phyloP scores from a whole-genome alignment of 2,888 invertebrate genomes.

The Seira musarum region DNA sequence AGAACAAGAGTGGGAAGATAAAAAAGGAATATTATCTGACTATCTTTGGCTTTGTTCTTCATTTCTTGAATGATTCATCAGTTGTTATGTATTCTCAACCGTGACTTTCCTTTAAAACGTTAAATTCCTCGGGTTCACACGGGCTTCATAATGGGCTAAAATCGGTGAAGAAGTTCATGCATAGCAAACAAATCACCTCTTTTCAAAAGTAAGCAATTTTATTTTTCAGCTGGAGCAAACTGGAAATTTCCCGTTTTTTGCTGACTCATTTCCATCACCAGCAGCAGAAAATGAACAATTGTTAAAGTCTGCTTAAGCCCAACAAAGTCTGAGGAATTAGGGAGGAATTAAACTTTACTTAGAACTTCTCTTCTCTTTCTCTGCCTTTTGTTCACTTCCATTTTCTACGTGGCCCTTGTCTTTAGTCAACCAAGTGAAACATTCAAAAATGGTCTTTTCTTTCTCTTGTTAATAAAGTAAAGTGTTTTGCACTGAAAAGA shows the following conservation, averaged over 20 bases:
- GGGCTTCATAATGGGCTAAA: too few relatives aligned
- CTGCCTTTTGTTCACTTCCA: background rate
- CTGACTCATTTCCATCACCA: background rate
- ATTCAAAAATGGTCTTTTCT: background rate
- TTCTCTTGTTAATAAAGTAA: constrained; percentile 5
- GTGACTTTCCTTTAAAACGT: background rate
- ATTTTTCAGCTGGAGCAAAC: constrained; percentile 10
- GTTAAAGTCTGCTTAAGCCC: background rate
- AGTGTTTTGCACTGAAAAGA: background rate
- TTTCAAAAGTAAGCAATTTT: background rate
- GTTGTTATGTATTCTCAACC: background rate
- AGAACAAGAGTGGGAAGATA: background rate
- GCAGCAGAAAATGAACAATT: background rate
- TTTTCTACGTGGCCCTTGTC: constrained; percentile 17
- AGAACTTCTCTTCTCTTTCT: background rate
- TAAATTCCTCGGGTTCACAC: too few relatives aligned
- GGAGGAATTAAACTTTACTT: background rate
- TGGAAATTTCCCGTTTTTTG: constrained; percentile 1
- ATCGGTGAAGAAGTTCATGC: too few relatives aligned
- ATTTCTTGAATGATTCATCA: constrained; percentile 3
- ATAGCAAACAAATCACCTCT: background rate
- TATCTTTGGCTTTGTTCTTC: constrained; percentile 4
- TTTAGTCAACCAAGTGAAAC: constrained; percentile 24
- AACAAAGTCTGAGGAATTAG: background rate
- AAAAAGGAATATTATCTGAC: background rate